Conservation (phyloP, 2,888 invertebrate species). For the Diaperis boleti region DNA sequence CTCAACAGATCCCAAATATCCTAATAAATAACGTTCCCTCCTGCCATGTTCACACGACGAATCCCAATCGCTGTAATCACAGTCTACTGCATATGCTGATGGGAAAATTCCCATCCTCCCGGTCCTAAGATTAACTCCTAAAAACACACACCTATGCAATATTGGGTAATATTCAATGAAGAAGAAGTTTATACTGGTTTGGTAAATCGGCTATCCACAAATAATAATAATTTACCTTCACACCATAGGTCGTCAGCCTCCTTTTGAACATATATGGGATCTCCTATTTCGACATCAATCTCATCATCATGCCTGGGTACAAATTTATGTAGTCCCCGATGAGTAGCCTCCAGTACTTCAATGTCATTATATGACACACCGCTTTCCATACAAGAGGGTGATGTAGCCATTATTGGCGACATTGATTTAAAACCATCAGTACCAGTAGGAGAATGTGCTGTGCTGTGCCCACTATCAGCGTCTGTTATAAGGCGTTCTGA, state of each 20-base stretch:
- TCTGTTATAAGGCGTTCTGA: slow-evolving; percentile 84
- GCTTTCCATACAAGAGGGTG: slow-evolving; percentile 75
- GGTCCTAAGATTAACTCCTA: slow-evolving; percentile 93
- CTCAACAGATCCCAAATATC: slow-evolving; percentile 96
- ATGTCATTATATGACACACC: slow-evolving; percentile 79
- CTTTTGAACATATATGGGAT: slow-evolving; percentile 95
- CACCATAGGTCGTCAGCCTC: slow-evolving; percentile 98
- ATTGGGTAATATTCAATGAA: too few relatives aligned
- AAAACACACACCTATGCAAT: slow-evolving; percentile 54
- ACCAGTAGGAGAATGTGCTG: slow-evolving; percentile 86
- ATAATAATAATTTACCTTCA: slow-evolving; percentile 76
- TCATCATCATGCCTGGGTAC: slow-evolving; percentile 96
- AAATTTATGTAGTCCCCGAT: slow-evolving; percentile 95
- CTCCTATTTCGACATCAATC: slow-evolving; percentile 96
- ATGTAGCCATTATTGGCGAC: slow-evolving; percentile 74
- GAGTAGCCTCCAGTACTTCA: slow-evolving; percentile 86
- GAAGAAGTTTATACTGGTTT: neutral
- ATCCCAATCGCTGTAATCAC: slow-evolving; percentile 97
- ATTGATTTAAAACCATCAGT: slow-evolving; percentile 86
- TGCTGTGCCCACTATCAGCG: slow-evolving; percentile 92
- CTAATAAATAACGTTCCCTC: slow-evolving; percentile 88
- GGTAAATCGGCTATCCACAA: neutral
- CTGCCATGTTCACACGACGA: slow-evolving; percentile 86
- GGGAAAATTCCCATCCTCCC: slow-evolving; percentile 94
- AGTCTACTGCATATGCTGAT: slow-evolving; percentile 96